Conservation (phyloP, 2,797 vertebrate species). For the Gadopsis marmoratus region DNA sequence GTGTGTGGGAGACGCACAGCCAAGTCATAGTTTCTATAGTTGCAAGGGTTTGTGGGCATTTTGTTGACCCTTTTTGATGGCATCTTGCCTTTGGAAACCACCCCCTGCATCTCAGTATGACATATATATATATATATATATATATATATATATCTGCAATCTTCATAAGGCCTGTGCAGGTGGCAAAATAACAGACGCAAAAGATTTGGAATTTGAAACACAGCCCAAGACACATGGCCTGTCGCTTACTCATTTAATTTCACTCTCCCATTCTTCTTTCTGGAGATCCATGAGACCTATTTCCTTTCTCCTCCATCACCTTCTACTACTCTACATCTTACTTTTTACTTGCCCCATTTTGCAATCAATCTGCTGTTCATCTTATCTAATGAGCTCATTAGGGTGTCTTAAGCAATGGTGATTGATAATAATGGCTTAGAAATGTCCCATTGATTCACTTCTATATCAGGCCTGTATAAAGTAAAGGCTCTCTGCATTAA, state of each 20-base stretch:
- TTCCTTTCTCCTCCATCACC: conserved; percentile 82
- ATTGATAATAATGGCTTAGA: conserved; percentile 81
- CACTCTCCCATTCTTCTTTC: conserved; percentile 63
- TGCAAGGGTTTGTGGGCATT: conserved; percentile 35
- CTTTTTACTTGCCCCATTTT: conserved; percentile 76
- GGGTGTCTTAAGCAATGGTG: conserved; percentile 78
- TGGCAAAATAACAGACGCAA: conserved; percentile 22
- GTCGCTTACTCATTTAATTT: conserved; percentile 65
- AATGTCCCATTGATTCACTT: conserved; percentile 76
- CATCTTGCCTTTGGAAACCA: conserved; percentile 10
- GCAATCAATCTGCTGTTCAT: conserved; percentile 80
- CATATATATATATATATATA: background rate
- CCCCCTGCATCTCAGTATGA: background rate
- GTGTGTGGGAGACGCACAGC: conserved; percentile 9
- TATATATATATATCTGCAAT: background rate
- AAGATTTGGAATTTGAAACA: conserved; percentile 21
- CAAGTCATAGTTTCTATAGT: conserved; percentile 32
- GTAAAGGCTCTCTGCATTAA: conserved; percentile 61
- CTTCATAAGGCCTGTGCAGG: background rate
- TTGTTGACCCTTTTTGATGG: conserved; percentile 31
- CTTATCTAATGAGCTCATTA: conserved; percentile 84
- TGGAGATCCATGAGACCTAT: conserved; percentile 76
- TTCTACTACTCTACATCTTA: conserved; percentile 72
- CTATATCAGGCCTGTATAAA: conserved; percentile 67
- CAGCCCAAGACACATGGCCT: conserved; percentile 50